phyloP scores from a whole-genome alignment of 2,113 vertebrate genomes.

The Hippopotamus amphibius region DNA sequence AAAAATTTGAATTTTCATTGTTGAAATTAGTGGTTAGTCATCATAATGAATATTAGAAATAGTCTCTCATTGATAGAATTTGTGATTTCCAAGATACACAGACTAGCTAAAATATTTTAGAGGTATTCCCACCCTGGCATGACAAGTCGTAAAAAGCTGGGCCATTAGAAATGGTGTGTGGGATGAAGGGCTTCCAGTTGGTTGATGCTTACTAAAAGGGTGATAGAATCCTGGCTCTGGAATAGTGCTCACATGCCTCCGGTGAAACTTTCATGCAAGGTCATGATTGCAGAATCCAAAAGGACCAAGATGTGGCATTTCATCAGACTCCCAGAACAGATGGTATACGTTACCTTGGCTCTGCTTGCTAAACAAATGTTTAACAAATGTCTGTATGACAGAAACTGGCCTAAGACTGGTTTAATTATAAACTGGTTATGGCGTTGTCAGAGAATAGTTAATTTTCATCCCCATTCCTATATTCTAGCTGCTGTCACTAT shows the following conservation, averaged over 20 bases:
- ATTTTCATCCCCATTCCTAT: neutral
- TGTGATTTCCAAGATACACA: neutral
- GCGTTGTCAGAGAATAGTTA: neutral
- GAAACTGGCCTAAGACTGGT: neutral
- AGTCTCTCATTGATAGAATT: neutral
- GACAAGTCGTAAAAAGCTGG: neutral
- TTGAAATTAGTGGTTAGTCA: neutral
- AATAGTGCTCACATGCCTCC: neutral
- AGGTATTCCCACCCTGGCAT: neutral
- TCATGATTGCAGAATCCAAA: neutral
- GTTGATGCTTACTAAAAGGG: neutral
- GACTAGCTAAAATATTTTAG: neutral
- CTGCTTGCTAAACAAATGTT: constrained; percentile 17
- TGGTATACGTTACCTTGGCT: neutral
- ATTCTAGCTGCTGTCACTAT: neutral
- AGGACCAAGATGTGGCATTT: neutral
- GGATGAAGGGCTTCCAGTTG: neutral
- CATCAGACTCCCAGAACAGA: neutral
- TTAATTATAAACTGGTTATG: constrained; percentile 34
- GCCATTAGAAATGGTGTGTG: neutral
- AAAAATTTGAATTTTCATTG: constrained; percentile 29
- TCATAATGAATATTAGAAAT: neutral
- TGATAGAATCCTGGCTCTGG: neutral
- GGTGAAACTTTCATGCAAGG: neutral
- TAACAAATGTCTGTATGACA: neutral